phyloP scores from a whole-genome alignment of 2,113 vertebrate species.

The Eclectus roratus region DNA sequence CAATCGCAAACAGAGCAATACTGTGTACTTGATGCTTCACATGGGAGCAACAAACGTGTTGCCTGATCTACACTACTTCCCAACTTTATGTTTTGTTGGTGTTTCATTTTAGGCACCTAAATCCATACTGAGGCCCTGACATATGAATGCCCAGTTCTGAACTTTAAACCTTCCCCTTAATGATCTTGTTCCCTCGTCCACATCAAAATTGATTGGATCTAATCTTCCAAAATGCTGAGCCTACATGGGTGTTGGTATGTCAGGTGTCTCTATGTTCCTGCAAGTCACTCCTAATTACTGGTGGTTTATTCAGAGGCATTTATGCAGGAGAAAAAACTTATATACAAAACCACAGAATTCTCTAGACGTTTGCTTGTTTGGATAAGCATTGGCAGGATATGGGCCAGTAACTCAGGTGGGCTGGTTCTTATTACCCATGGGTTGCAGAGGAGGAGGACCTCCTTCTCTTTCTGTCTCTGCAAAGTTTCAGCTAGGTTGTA shows the following conservation, averaged over 20 bases:
- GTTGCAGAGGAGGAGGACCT: background rate
- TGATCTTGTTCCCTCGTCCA: background rate
- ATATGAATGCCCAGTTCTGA: background rate
- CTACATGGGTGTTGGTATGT: accelerated
- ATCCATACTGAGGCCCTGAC: background rate
- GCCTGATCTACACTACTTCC: background rate
- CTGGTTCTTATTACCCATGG: background rate
- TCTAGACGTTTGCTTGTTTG: background rate
- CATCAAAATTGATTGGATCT: background rate
- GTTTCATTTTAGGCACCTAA: background rate
- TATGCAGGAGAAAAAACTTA: background rate
- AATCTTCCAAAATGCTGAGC: background rate
- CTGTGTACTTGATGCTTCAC: background rate
- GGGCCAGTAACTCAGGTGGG: too few species aligned
- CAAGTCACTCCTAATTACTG: background rate
- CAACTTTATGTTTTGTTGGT: background rate
- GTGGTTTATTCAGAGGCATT: background rate
- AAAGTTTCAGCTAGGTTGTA: background rate
- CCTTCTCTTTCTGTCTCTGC: background rate
- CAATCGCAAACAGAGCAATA: background rate
- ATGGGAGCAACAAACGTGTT: accelerated
- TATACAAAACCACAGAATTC: background rate
- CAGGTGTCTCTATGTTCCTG: background rate
- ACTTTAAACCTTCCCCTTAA: background rate
- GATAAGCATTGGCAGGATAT: background rate